A percentile compares a stretch with the other conserved stretches of the same genome.
phyloP scores from a whole-genome alignment of 2,888 invertebrate species.

The Gandaritis pyraliata region DNA sequence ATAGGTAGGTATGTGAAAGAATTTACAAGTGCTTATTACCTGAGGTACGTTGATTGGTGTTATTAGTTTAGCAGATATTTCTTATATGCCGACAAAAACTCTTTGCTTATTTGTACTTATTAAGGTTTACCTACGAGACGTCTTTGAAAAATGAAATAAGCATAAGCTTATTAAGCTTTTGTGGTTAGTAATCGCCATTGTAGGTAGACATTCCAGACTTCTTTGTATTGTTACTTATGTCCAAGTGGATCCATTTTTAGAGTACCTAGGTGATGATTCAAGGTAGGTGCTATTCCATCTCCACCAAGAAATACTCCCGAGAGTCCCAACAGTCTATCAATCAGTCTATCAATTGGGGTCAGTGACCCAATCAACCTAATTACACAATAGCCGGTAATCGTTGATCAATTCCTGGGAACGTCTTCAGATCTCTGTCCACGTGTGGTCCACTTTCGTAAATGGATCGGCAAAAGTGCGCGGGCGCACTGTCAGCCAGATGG shows the following conservation, averaged over 20 bases:
- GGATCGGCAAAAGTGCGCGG: slow-evolving; percentile 42
- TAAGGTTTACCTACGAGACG: too few species aligned
- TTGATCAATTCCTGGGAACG: slow-evolving; percentile 59
- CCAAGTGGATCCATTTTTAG: too few species aligned
- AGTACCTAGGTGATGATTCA: too few species aligned
- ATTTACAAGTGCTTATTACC: slow-evolving; percentile 17
- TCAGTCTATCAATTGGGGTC: slow-evolving; percentile 18
- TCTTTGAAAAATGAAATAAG: too few species aligned
- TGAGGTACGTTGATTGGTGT: slow-evolving; percentile 3
- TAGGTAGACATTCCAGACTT: too few species aligned
- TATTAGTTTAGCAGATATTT: slow-evolving; percentile 4
- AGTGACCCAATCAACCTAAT: slow-evolving; percentile 53
- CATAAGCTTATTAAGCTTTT: too few species aligned
- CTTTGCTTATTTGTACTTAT: background rate
- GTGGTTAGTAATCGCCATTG: too few species aligned
- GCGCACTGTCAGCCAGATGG: slow-evolving; percentile 23
- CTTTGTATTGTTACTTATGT: too few species aligned
- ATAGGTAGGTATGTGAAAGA: slow-evolving; percentile 13
- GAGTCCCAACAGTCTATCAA: slow-evolving; percentile 23
- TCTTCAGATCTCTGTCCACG: slow-evolving; percentile 47
- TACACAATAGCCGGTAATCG: slow-evolving; percentile 65
- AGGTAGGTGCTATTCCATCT: too few species aligned
- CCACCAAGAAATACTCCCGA: slow-evolving; percentile 1
- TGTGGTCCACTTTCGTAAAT: slow-evolving; percentile 47
- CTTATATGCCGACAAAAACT: background rate